Evolutionary conservation across 2,797 vertebrate species (phyloP).

Genomic region (Iguana delicatissima): DNA sequence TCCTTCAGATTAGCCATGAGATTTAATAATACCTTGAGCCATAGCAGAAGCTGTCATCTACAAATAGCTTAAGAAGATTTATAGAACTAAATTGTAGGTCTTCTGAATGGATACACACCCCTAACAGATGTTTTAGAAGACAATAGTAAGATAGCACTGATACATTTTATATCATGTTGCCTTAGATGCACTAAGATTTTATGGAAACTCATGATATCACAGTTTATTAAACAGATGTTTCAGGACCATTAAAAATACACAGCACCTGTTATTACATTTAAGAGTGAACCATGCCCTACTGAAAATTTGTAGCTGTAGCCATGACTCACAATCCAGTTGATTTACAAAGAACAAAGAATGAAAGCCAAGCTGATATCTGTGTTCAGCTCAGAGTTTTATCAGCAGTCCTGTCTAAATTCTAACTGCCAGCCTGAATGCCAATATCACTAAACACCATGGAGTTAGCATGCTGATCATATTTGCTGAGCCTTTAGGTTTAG

Average conservation of each 20-base stretch:
- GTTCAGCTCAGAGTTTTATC: neutral
- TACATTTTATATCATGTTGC: neutral
- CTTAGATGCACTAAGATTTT: neutral
- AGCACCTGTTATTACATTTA: neutral
- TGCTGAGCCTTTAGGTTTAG: neutral
- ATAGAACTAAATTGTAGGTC: neutral
- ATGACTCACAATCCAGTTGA: neutral
- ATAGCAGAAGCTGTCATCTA: neutral
- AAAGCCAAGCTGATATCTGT: neutral
- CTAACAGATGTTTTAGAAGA: neutral
- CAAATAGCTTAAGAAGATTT: neutral
- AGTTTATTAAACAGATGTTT: neutral
- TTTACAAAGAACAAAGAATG: neutral
- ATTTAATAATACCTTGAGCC: neutral
- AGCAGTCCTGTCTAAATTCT: neutral
- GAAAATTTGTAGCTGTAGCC: neutral
- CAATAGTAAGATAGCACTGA: neutral
- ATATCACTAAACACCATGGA: neutral
- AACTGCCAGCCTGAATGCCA: neutral
- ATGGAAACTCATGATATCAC: neutral
- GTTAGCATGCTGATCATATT: neutral
- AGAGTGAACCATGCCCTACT: neutral
- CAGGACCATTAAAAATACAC: neutral
- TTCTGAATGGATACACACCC: neutral
- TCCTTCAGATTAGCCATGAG: neutral